Conservation (phyloP, 1,140 invertebrate species). For the Euglossa dilemma region DNA sequence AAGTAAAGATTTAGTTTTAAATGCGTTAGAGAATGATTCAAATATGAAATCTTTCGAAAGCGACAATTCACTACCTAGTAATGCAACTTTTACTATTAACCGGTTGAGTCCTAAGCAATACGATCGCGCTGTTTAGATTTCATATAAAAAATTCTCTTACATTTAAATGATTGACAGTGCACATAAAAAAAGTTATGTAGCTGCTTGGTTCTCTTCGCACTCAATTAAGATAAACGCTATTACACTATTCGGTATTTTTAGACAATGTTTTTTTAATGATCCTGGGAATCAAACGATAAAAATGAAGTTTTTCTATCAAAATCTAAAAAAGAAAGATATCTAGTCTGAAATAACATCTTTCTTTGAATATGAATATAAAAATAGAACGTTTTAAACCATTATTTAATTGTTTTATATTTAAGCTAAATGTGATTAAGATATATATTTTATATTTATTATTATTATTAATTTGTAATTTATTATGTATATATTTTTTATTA, state of each 20-base stretch:
- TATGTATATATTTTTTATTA: not conserved
- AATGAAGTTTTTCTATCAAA: slow-evolving; percentile 71
- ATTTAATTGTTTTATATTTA: not conserved
- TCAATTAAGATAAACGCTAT: too few relatives aligned
- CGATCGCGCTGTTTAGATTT: too few relatives aligned
- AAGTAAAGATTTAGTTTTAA: slow-evolving; percentile 48
- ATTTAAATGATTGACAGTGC: too few relatives aligned
- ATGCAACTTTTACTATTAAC: slow-evolving; percentile 74
- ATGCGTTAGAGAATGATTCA: slow-evolving; percentile 6
- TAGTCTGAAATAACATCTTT: slow-evolving; percentile 16
- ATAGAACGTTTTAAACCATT: not conserved
- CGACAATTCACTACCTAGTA: slow-evolving; percentile 69
- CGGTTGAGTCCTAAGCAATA: too few relatives aligned
- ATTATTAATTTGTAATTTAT: not conserved
- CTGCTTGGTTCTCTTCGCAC: too few relatives aligned
- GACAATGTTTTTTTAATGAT: too few relatives aligned
- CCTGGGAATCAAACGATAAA: slow-evolving; percentile 27
- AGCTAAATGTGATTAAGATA: not conserved
- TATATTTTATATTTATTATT: slow-evolving; percentile 24
- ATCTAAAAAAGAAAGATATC: slow-evolving; percentile 56
- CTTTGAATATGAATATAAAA: not conserved
- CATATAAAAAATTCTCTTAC: too few relatives aligned
- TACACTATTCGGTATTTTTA: too few relatives aligned
- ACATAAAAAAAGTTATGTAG: too few relatives aligned
- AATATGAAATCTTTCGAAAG: slow-evolving; percentile 45